A percentile compares a stretch with the other conserved stretches of the same genome.
These are phyloP conservation scores for Clamator glandarius DNA, from an alignment of 2,797 vertebrate species.

Conservation along the genomic window DNA sequence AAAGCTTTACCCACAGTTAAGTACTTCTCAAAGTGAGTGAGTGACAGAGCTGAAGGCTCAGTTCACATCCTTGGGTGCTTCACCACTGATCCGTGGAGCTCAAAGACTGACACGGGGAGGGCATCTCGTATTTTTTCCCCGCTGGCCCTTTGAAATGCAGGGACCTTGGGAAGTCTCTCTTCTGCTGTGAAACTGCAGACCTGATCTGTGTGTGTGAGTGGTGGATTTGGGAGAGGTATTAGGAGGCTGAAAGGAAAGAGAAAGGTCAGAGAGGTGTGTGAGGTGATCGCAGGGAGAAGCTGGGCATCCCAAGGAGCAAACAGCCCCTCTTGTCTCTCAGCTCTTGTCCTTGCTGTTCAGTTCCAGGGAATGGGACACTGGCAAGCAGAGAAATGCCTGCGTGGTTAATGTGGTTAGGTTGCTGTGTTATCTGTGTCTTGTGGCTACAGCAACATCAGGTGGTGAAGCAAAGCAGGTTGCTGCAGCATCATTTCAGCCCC, in stretches of 20 bases:
- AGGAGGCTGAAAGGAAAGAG: neutral
- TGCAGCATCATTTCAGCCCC: neutral
- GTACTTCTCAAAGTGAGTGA: neutral
- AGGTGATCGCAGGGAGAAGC: neutral
- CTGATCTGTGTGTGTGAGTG: neutral
- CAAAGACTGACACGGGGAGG: neutral
- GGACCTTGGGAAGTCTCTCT: neutral
- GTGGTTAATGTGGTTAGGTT: neutral
- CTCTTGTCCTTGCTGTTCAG: neutral
- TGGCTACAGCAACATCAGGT: neutral
- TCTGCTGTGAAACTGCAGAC: fast-evolving
- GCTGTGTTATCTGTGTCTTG: neutral
- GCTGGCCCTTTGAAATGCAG: neutral
- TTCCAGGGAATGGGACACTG: fast-evolving
- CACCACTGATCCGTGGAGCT: neutral
- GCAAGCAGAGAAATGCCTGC: neutral
- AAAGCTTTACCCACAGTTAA: neutral
- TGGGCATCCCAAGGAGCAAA: fast-evolving
- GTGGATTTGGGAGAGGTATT: neutral
- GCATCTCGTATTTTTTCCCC: neutral
- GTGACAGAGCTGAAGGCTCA: neutral
- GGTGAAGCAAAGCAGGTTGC: neutral
- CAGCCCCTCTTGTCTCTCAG: neutral
- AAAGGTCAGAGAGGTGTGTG: neutral
- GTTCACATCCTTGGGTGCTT: neutral